Evolutionary conservation across 1,140 invertebrate species (phyloP).

Genomic region (Polypedilum vanderplanki): DNA sequence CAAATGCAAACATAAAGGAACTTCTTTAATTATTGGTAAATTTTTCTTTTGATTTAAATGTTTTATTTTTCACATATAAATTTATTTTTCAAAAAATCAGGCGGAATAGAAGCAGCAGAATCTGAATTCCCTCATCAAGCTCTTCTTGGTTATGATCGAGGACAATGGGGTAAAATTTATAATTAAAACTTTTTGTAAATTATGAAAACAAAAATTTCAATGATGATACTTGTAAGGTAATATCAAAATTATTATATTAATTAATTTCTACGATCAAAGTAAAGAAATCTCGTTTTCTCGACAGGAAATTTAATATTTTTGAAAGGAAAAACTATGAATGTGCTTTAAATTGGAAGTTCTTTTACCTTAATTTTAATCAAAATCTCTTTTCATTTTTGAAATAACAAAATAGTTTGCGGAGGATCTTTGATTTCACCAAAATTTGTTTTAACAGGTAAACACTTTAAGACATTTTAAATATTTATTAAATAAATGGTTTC

Average conservation of each 20-base stretch:
- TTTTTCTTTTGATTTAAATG: not conserved
- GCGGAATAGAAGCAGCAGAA: not conserved
- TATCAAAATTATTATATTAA: too few species aligned
- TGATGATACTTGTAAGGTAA: too few species aligned
- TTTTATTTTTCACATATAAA: not conserved
- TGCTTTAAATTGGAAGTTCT: too few species aligned
- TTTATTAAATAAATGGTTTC: not conserved
- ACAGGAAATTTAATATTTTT: too few species aligned
- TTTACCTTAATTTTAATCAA: not conserved
- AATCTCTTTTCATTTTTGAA: not conserved
- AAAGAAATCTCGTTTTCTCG: too few species aligned
- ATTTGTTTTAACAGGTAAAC: not conserved
- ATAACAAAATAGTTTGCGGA: not conserved
- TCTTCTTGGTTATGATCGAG: not conserved
- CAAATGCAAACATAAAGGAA: not conserved
- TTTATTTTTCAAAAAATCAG: not conserved
- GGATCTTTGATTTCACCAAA: not conserved
- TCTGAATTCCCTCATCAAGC: constrained; percentile 19
- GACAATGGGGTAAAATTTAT: not conserved
- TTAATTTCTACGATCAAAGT: too few species aligned
- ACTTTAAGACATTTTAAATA: not conserved
- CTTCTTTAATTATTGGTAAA: not conserved
- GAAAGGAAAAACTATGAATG: too few species aligned
- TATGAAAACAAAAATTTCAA: too few species aligned
- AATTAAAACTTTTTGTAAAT: too few species aligned